Base-by-base conservation (phyloP, 2,797 vertebrate species). In the Bufotes viridis region DNA sequence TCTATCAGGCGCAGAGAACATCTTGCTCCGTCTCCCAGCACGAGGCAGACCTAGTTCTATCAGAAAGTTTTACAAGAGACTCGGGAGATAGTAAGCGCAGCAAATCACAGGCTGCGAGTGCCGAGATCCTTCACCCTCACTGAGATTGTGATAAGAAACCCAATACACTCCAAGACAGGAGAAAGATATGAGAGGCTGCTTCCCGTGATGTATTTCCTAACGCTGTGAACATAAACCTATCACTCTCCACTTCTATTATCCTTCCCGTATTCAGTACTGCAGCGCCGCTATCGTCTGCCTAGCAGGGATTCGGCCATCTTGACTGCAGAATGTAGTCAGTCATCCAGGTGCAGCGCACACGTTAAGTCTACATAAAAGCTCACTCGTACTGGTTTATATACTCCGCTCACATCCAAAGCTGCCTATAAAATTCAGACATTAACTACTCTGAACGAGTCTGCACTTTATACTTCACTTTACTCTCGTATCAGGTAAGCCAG, bases 111-210 rank as follows among this genome's bases (percentile, higher is more conserved):
- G 74, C 74, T 51, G 74, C 51, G 74, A 75, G 74, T 42, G 22
- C 20, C 6, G 0, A 0, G 10, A 13, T 13, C 10, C 74, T 24
- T 53, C 74, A n/a, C 74, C 74, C 74, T 24, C 10, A 51, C 74
- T 78, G 74, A 53, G 74, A 78, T 78, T 78, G 74, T 78, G 74
- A 78, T 78, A 78, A 78, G 74, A 78, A 78, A 78, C 51, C 55
- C 74, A 78, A 80, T 80, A 60, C 11, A n/a, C 51, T 78, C 42
- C 49, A n/a, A 78, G 74, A 78, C 74, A 55, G 49, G 74, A 55
- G 74, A 24, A 49, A 15, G 74, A 53, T 55, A 8, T 12, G 34
- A 53, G 74, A 55, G 22, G 6, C 42, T 5, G 42, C 72, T 17
- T 22, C 42, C 72, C 20, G 9, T 22, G 72, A 51, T 75, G 5